Evolutionary conservation across 1,140 invertebrate genomes (phyloP), one percentile per base, ranked within the genome.

Genomic region (Plectus sambesii): DNA sequence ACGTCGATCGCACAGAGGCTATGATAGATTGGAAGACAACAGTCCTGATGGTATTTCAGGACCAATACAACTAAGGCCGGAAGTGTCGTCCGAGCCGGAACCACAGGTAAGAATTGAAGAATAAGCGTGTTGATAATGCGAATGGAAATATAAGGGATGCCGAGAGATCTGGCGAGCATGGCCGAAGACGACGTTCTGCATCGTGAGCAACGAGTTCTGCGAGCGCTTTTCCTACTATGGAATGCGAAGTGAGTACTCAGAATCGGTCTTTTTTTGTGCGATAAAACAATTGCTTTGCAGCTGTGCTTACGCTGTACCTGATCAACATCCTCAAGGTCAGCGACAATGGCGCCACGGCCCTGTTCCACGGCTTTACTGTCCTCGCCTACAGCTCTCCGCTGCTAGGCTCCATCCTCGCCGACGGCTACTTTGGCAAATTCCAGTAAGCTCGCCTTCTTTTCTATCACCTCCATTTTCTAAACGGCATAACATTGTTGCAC

Each of bases 141-240:
- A n/a, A n/a, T n/a, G n/a, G n/a, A n/a, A n/a, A n/a, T n/a, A n/a
- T n/a, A n/a, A n/a, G n/a, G n/a, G n/a, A n/a, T n/a, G n/a, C n/a
- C n/a, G n/a, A n/a, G n/a, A n/a, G n/a, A n/a, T n/a, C n/a, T n/a
- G n/a, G n/a, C n/a, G n/a, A n/a, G n/a, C n/a, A n/a, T 58, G 53
- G 53, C 87, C 87, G 0, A 83, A 81, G 66, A 79, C 84, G 2
- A 81, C 90, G 15, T 84, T 83, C 63, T 89, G 89, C 70, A 93
- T 94, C 60, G 76, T 94, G 49, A 80, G 79, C 62, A 90, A 86
- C 78, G 88, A 93, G 71, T 89, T 93, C 67, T 93, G 87, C 71
- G 88, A 94, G 73, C 76, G 87, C 65, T 93, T 92, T 71, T 86
- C 82, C 25, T 93, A 80, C 70, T 93, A 92, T 80, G 88, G 88